Conservation (phyloP, 1,140 invertebrate genomes). For the Sogatella furcifera region DNA sequence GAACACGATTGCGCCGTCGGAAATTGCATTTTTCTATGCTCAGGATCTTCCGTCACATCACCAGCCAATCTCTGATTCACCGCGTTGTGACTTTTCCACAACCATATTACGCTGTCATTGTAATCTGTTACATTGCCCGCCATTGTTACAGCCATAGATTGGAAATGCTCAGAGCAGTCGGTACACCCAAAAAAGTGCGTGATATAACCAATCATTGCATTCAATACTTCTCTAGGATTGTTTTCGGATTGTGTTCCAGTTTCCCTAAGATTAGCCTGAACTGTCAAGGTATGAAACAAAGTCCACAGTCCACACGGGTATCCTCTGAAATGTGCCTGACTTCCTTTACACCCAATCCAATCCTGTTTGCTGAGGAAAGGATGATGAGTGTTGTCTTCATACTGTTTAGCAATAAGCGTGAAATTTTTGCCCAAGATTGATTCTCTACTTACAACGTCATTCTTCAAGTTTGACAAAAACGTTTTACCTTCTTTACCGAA, state of each 20-base stretch:
- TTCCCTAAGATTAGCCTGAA: slow-evolving; percentile 48
- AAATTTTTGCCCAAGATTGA: slow-evolving; percentile 47
- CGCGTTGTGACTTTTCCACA: slow-evolving; percentile 91
- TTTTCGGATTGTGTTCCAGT: slow-evolving; percentile 28
- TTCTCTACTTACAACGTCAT: slow-evolving; percentile 30
- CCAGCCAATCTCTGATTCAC: slow-evolving; percentile 80
- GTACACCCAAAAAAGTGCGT: slow-evolving; percentile 89
- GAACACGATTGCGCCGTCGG: slow-evolving; percentile 59
- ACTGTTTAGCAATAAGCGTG: slow-evolving; percentile 36
- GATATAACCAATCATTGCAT: slow-evolving; percentile 79
- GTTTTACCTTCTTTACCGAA: slow-evolving; percentile 47
- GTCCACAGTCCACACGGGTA: slow-evolving; percentile 95
- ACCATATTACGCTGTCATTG: slow-evolving; percentile 76
- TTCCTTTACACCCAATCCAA: slow-evolving; percentile 80
- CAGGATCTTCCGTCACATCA: slow-evolving; percentile 82
- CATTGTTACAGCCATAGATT: slow-evolving; percentile 59
- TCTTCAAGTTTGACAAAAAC: slow-evolving; percentile 46
- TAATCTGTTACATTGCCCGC: slow-evolving; percentile 53
- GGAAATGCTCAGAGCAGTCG: slow-evolving; percentile 83
- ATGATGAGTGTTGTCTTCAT: slow-evolving; percentile 36
- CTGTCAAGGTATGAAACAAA: slow-evolving; percentile 86
- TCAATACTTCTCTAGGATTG: slow-evolving; percentile 52
- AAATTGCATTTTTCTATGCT: slow-evolving; percentile 84
- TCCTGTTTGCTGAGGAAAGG: slow-evolving; percentile 46
- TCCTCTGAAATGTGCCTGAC: slow-evolving; percentile 58